phyloP scores from a whole-genome alignment of 2,797 vertebrate genomes.

The Dermochelys coriacea region DNA sequence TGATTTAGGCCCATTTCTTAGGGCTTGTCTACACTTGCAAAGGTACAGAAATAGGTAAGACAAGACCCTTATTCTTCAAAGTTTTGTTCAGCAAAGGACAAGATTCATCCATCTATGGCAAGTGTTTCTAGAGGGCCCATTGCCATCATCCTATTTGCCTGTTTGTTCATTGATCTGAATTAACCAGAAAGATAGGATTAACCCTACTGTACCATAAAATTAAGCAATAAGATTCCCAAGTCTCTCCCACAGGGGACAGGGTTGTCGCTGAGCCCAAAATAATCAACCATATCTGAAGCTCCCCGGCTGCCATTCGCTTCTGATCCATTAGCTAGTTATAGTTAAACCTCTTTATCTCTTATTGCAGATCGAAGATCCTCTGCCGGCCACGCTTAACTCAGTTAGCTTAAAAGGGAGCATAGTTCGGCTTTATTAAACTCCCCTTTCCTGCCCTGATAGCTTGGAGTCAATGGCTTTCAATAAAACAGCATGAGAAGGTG shows the following conservation, averaged over 20 bases:
- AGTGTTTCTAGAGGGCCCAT: neutral
- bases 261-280: neutral
- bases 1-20: neutral
- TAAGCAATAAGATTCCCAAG: fast-evolving
- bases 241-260: neutral
- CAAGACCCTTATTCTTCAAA: neutral
- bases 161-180: neutral
- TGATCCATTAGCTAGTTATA: neutral
- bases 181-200: fast-evolving
- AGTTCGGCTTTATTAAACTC: neutral
- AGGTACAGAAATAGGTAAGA: neutral
- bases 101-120: neutral
- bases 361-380: neutral
- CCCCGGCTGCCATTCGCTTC: neutral
- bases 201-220: neutral
- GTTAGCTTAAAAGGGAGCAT: too few relatives aligned
- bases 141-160: neutral
- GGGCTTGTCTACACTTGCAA: neutral
- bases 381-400: neutral
- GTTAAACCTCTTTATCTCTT: neutral
- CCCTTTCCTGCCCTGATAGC: neutral
- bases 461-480: neutral
- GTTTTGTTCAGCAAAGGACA: neutral
- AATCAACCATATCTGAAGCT: neutral
- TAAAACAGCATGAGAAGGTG: neutral